A percentile compares a stretch with the other conserved stretches of the same genome.
phyloP scores from a whole-genome alignment of 2,797 vertebrate genomes.

The Acridotheres tristis region DNA sequence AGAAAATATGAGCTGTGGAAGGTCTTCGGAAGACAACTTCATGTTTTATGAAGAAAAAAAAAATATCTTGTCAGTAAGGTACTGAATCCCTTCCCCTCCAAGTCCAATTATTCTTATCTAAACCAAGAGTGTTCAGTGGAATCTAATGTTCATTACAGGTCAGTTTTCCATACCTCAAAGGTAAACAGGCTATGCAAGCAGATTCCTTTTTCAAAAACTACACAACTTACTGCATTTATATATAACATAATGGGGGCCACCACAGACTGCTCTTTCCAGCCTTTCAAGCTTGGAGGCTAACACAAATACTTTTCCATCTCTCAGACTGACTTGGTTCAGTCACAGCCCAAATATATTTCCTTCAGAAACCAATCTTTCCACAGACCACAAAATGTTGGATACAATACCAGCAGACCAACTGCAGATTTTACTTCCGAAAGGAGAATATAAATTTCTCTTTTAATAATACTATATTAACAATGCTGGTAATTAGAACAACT shows the following conservation, averaged over 20 bases:
- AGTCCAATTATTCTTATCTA: background rate
- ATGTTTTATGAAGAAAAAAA: background rate
- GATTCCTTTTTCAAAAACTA: background rate
- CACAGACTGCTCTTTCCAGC: background rate
- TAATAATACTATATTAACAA: background rate
- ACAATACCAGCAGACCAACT: background rate
- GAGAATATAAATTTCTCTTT: background rate
- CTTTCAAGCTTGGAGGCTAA: background rate
- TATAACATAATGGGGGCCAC: background rate
- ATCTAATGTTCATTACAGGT: background rate
- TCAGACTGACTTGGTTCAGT: background rate
- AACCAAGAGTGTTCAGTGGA: background rate
- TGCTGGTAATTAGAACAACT: background rate
- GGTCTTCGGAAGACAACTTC: background rate
- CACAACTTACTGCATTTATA: background rate
- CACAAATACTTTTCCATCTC: background rate
- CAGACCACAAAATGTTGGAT: background rate
- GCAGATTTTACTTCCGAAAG: background rate
- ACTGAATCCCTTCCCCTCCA: background rate
- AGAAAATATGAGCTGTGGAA: background rate
- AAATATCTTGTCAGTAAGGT: background rate
- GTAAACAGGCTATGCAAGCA: background rate
- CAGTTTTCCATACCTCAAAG: background rate
- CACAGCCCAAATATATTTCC: background rate
- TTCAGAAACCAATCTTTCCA: background rate